A percentile compares a stretch with the other conserved stretches of the same genome.
Evolutionary conservation across 2,888 invertebrate genomes (phyloP).

Genomic region (Acanthosepion esculentum): DNA sequence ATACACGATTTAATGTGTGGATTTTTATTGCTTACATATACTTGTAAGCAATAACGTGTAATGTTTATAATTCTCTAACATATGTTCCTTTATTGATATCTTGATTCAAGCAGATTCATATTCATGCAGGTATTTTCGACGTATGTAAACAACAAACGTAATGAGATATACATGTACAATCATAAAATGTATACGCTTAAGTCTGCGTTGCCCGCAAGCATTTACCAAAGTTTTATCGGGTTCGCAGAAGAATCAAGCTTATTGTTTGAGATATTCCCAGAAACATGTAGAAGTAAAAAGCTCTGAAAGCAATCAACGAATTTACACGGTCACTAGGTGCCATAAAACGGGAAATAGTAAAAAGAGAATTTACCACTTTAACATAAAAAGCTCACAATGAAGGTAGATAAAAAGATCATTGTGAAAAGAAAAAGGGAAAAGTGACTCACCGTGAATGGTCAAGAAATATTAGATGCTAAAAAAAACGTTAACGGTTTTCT

Average conservation of each 20-base stretch:
- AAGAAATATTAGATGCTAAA: not conserved
- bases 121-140: not conserved
- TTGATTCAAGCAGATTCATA: not conserved
- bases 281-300: not conserved
- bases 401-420: not conserved
- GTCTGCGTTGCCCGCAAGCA: not conserved
- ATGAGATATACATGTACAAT: not conserved
- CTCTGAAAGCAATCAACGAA: not conserved
- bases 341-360: not conserved
- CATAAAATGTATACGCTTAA: not conserved
- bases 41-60: too few relatives aligned
- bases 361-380: conserved; percentile 2
- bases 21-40: too few relatives aligned
- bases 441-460: not conserved
- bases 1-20: not conserved
- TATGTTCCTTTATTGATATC: not conserved
- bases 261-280: not conserved
- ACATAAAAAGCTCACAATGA: not conserved
- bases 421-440: not conserved
- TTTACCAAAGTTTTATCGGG: not conserved
- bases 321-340: not conserved
- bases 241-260: not conserved
- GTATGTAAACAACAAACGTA: not conserved
- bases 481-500: not conserved
- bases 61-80: not conserved